Base-by-base conservation (phyloP, 2,797 vertebrate genomes). In the Centroberyx gerrardi region DNA sequence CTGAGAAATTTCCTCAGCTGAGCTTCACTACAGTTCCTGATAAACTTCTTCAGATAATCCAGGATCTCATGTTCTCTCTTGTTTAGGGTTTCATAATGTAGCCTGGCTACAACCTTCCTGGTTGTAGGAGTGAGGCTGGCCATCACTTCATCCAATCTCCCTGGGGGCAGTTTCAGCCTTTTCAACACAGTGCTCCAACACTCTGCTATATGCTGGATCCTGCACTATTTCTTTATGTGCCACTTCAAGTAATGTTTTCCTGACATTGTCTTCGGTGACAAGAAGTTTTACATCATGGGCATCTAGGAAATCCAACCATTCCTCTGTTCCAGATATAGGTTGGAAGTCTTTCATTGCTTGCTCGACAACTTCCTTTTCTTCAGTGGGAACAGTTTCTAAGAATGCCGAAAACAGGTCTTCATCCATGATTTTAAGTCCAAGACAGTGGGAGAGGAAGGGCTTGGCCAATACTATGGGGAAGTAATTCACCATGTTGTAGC, bases 21-120 rank as follows among this genome's bases (percentile, higher is more conserved):
- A 46, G 33, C 55, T 17, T 55, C 38, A 56, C 15, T 29, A 22
- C 63, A 68, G 51, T 62, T 18, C 36, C 56, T 54, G 38, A 68
- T 78, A 36, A 60, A 78, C 48, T 66, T 78, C 22, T 78, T 59
- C 0, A 73, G 46, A 14, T 13, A 78, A 31, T 78, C 62, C 12
- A 66, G n/a, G 12, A 72, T 67, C 38, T 29, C 18, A 27, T 66
- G 4, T 61, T 78, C 56, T 40, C 31, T 71, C 27, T 72, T 65
- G 27, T 17, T 46, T 3, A 54, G 29, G 13, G 18, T 61, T 46
- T 62, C 56, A 38, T 53, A n/a, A 44, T 67, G 40, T 51, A 78
- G 46, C 28, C 10, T 53, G 33, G 58, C 51, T 62, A 76, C 27
- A 62, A 64, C 74, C 53, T 71, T 77, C 67, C 60, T 65, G 27